Conservation (phyloP, 2,888 invertebrate species). For the Drosophila barbarae region DNA sequence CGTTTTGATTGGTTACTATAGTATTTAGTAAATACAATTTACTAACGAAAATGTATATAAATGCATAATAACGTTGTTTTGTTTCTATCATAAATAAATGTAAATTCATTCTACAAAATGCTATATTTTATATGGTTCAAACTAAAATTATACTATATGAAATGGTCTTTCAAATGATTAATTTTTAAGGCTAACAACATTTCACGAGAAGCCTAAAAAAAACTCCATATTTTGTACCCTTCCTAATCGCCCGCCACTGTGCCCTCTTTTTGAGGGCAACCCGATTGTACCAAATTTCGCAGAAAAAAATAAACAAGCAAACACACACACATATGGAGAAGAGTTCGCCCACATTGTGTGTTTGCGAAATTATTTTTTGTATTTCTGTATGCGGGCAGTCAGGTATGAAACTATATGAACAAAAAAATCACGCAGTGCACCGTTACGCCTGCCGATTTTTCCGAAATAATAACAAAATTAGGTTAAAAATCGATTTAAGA, state of each 20-base stretch:
- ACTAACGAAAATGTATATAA: not conserved
- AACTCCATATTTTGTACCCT: not conserved
- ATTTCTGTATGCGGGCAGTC: slow-evolving; percentile 25
- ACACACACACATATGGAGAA: slow-evolving; percentile 9
- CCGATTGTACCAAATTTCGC: slow-evolving; percentile 7
- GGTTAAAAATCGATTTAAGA: slow-evolving; percentile 68
- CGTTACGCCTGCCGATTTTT: slow-evolving; percentile 36
- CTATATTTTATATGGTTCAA: not conserved
- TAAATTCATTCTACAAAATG: not conserved
- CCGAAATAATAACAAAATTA: slow-evolving; percentile 43
- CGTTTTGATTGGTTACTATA: not conserved
- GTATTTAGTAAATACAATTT: not conserved
- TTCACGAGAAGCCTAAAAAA: not conserved
- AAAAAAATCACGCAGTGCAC: slow-evolving; percentile 12
- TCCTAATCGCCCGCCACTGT: slow-evolving; percentile 14
- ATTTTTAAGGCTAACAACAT: not conserved
- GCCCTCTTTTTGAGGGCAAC: not conserved
- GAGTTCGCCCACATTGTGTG: slow-evolving; percentile 3
- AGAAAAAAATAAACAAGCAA: slow-evolving; percentile 22
- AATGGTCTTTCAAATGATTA: not conserved
- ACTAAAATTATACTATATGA: no score
- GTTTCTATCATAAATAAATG: no score
- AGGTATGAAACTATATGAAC: slow-evolving; percentile 20
- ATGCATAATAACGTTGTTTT: not conserved
- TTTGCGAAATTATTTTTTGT: slow-evolving; percentile 16